These are phyloP conservation scores for Sebastes ruberrimus DNA, from an alignment of 2,797 vertebrate genomes.

Conservation along the genomic window DNA sequence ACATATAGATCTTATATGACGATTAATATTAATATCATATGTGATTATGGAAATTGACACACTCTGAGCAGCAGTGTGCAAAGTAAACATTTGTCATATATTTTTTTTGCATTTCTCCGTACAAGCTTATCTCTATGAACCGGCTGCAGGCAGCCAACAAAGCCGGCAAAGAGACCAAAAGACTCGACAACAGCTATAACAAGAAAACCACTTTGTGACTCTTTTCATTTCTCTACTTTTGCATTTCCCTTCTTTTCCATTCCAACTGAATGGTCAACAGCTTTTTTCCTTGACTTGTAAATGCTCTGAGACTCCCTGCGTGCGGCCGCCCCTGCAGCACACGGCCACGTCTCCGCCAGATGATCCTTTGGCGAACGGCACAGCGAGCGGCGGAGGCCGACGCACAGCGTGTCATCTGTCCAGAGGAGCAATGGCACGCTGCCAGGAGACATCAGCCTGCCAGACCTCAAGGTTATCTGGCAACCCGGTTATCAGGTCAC, in stretches of 20 bases:
- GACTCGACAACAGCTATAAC: constrained; percentile 40
- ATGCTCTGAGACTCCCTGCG: constrained; percentile 18
- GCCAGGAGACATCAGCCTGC: constrained; percentile 44
- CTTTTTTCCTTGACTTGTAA: constrained; percentile 15
- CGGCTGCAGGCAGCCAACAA: constrained; percentile 49
- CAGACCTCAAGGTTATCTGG: constrained; percentile 52
- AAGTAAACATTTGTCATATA: constrained; percentile 41
- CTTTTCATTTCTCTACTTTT: constrained; percentile 36
- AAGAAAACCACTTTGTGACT: constrained; percentile 49
- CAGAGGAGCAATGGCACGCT: constrained; percentile 28
- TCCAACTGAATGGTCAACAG: constrained; percentile 37
- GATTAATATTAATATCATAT: constrained; percentile 65
- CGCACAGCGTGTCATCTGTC: constrained; percentile 52
- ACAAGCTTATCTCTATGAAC: constrained; percentile 64
- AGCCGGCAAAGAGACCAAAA: constrained; percentile 42
- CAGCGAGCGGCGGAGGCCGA: constrained; percentile 27
- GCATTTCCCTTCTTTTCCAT: constrained; percentile 23
- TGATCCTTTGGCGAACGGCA: constrained; percentile 62
- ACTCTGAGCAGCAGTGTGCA: constrained; percentile 26
- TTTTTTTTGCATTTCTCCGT: constrained; percentile 29
- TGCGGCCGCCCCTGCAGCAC: constrained; percentile 21
- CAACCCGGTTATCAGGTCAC: constrained; percentile 55
- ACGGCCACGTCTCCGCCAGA: constrained; percentile 34
- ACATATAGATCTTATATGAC: constrained; percentile 59
- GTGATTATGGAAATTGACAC: constrained; percentile 72